phyloP scores from a whole-genome alignment of 2,888 invertebrate genomes.

The Tachystola acroxantha region DNA sequence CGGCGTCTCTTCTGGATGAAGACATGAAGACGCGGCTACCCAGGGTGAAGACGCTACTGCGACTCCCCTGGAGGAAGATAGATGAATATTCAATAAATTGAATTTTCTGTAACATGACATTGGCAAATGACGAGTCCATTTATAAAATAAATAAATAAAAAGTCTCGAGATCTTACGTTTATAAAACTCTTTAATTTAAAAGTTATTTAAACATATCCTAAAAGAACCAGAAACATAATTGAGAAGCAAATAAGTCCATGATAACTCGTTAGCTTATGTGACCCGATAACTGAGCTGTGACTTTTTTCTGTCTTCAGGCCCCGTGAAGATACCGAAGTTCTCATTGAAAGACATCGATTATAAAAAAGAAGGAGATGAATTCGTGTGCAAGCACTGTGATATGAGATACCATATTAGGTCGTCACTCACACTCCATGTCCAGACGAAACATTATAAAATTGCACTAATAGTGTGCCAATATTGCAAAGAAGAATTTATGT shows the following conservation, averaged over 20 bases:
- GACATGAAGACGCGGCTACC: no score
- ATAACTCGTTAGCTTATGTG: not conserved
- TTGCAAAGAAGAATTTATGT: slow-evolving; percentile 44
- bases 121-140: no score
- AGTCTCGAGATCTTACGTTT: no score
- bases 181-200: no score
- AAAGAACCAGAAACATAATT: no score
- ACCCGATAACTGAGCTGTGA: slow-evolving; percentile 13
- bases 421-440: slow-evolving; percentile 43
- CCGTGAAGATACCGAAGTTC: slow-evolving; percentile 30
- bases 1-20: no score
- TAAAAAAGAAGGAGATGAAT: slow-evolving; percentile 30
- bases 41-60: no score
- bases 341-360: slow-evolving; percentile 39
- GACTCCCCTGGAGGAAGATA: no score
- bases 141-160: no score
- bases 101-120: no score
- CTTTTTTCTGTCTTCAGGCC: slow-evolving; percentile 42
- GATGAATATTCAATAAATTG: no score
- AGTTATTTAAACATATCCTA: no score
- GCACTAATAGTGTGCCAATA: slow-evolving; percentile 34
- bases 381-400: slow-evolving; percentile 39
- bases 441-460: slow-evolving; percentile 48
- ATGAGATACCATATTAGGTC: slow-evolving; percentile 37
- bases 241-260: not conserved